Conservation (phyloP, 53 echinoderm and acorn worm genomes). For the Patiria pectinifera region DNA sequence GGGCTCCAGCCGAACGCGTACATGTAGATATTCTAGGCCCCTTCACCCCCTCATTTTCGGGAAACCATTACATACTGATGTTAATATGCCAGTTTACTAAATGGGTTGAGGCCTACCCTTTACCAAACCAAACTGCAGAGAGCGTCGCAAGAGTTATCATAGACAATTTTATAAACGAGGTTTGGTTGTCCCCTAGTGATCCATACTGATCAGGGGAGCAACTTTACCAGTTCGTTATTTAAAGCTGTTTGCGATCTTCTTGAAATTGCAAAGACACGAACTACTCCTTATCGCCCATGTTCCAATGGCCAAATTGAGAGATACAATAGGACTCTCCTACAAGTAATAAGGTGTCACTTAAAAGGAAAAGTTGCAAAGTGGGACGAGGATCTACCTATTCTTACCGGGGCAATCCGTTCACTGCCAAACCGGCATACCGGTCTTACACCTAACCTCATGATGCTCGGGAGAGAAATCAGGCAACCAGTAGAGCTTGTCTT, state of each 20-base stretch:
- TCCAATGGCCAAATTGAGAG: slow-evolving; percentile 77
- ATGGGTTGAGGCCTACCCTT: background rate
- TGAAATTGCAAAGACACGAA: slow-evolving; percentile 64
- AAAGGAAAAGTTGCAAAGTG: slow-evolving; percentile 43
- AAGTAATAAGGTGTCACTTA: slow-evolving; percentile 62
- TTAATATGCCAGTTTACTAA: no score
- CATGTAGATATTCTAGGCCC: background rate
- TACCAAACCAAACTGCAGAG: slow-evolving; percentile 41
- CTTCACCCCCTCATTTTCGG: background rate
- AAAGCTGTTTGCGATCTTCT: slow-evolving; percentile 61
- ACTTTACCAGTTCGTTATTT: slow-evolving; percentile 62
- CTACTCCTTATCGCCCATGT: slow-evolving; percentile 69
- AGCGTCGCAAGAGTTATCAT: slow-evolving; percentile 45
- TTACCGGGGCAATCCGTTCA: no score
- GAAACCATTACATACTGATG: background rate
- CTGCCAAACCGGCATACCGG: slow-evolving; percentile 22
- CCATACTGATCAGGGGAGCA: slow-evolving; percentile 77
- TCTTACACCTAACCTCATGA: slow-evolving; percentile 28
- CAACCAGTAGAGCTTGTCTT: no score
- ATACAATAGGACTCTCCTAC: slow-evolving; percentile 63
- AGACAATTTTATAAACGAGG: slow-evolving; percentile 71
- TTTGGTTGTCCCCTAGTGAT: slow-evolving; percentile 59
- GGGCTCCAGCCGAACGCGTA: background rate
- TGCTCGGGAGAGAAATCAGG: no score
- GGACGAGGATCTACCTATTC: slow-evolving; percentile 36